Conservation (phyloP, 2,888 invertebrate genomes). For the Pharmacophagus antenor region DNA sequence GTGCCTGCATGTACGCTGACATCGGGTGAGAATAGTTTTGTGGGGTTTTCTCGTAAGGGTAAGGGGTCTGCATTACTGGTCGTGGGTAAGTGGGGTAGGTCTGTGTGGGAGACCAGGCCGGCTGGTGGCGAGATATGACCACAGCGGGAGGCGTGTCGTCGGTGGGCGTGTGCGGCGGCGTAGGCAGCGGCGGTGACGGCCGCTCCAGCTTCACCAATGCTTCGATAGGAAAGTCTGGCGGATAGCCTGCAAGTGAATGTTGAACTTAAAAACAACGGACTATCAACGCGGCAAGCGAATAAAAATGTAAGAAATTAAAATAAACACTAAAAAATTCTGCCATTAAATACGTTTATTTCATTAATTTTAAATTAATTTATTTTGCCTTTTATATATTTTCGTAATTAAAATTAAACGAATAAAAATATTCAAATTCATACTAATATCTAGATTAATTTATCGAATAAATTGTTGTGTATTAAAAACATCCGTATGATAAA, state of each 20-base stretch:
- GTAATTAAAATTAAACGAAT: too few species aligned
- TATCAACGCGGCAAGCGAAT: too few species aligned
- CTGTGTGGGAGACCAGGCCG: conserved; percentile 61
- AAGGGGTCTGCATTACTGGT: conserved; percentile 62
- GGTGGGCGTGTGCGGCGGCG: conserved; percentile 88
- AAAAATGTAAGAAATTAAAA: too few species aligned
- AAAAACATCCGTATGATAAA: not conserved
- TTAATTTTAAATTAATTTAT: not conserved
- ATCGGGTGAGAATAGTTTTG: conserved; percentile 64
- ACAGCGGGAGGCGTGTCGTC: conserved; percentile 79
- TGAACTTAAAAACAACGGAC: conserved; percentile 17
- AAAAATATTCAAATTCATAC: too few species aligned
- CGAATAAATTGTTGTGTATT: too few species aligned
- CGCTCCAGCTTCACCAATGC: conserved; percentile 82
- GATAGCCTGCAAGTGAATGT: conserved; percentile 73
- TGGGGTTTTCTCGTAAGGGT: conserved; percentile 67
- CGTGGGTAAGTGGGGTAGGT: conserved; percentile 63
- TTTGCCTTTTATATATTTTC: not conserved
- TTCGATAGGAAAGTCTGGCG: conserved; percentile 81
- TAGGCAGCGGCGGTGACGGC: conserved; percentile 83
- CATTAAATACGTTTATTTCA: not conserved
- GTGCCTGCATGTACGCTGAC: conserved; percentile 72
- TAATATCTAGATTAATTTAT: not conserved
- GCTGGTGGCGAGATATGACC: conserved; percentile 66
- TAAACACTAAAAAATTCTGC: too few species aligned